Conservation (phyloP, 2,113 vertebrate genomes). For the Mesembrinibis cayennensis region DNA sequence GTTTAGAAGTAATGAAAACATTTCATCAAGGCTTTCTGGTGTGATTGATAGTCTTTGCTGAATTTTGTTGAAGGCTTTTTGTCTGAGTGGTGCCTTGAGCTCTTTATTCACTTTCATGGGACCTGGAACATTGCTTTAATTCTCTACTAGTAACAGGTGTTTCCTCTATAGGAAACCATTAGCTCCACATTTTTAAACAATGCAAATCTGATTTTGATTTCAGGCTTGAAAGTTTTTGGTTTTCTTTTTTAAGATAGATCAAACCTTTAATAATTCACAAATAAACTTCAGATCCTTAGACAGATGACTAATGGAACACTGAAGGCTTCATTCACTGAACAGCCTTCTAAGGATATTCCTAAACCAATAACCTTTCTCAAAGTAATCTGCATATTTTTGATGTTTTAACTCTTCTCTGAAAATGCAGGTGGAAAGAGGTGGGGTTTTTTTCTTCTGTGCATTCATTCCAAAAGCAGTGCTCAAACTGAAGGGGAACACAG, state of each 20-base stretch:
- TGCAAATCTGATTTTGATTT: constrained; percentile 36
- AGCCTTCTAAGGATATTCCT: not conserved
- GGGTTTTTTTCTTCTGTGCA: accelerated
- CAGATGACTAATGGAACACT: not conserved
- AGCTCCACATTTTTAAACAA: constrained; percentile 52
- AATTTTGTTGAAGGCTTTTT: constrained; percentile 47
- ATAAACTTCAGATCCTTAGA: not conserved
- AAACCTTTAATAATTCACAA: constrained; percentile 4
- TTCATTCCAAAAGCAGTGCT: not conserved
- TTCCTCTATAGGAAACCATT: constrained; percentile 38
- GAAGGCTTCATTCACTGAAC: not conserved
- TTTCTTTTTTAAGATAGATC: not conserved
- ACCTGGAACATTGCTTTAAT: constrained; percentile 43
- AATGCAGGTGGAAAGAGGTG: not conserved
- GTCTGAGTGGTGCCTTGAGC: constrained; percentile 58
- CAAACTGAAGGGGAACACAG: not conserved
- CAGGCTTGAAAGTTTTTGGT: not conserved
- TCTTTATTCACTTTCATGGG: constrained; percentile 51
- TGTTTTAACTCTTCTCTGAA: not conserved
- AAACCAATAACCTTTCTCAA: not conserved
- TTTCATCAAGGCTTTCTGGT: constrained; percentile 49
- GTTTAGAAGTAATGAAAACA: constrained; percentile 55
- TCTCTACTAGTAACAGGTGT: constrained; percentile 53
- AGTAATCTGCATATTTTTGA: not conserved
- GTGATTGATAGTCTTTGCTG: constrained; percentile 53